Evolutionary conservation across 2,113 vertebrate genomes (phyloP), one percentile per base, ranked within the genome.

Genomic region (Dinomys branickii): DNA sequence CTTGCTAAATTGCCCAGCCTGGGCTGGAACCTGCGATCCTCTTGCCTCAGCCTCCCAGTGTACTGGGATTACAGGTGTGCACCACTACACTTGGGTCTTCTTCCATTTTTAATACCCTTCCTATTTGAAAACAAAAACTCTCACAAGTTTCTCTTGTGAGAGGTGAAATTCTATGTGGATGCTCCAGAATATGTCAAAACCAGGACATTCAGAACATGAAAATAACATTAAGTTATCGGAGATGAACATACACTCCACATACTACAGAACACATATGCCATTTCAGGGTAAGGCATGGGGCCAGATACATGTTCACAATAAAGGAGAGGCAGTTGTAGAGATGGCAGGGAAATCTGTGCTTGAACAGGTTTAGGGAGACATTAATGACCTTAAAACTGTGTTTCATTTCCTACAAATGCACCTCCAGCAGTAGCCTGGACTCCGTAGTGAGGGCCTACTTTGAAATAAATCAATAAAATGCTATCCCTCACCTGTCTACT

Each of bases 91-190:
- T 12, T 73, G 41, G 50, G 50, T 22, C 30, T 24, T 44, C 33
- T 89, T 52, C 28, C 63, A 73, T 10, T 58, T 81, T 50, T 59
- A 85, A 85, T 59, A 11, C 1, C 17, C 33, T 80, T 47, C 28
- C 61, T n/a, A n/a, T n/a, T n/a, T 92, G 56, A 94, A 28, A 91
- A 82, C 5, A 87, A 87, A 75, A 93, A 90, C 12, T 75, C 35
- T 88, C 56, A 47, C 9, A 59, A 54, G 41, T 10, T 35, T 2
- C 50, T 11, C 67, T 89, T 41, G 12, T 83, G 30, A 35, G 19
- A 89, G 20, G 41, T 22, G 8, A n/a, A 77, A 82, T 81, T 61
- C 58, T 82, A 92, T 8, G 20, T 13, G 63, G 52, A 95, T 78
- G 13, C 11, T 90, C 56, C 50, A 67, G 38, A 93, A 67, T 58